A percentile compares a stretch with the other conserved stretches of the same genome.
Conservation (phyloP, 1,140 invertebrate species). For the fruit fly (Drosophila melanogaster) region Release_6_plus_ISO1_MT NT_033779.5:7821001-7821500, state of each 20-base stretch:
- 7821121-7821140: conserved; percentile 36
- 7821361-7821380: conserved; percentile 27
- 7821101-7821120: conserved; percentile 36
- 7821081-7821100: conserved; percentile 5
- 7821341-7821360: conserved; percentile 16
- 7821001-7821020: too few relatives aligned
- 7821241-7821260: conserved; percentile 10
- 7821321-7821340: not conserved
- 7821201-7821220: conserved; percentile 20
- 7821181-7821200: conserved; percentile 45
- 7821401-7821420: conserved; percentile 11
- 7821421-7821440: conserved; percentile 4
- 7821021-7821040: too few relatives aligned
- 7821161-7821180: conserved; percentile 57
- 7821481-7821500: conserved; percentile 8
- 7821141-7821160: conserved; percentile 70
- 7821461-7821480: conserved; percentile 13
- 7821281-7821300: conserved; percentile 29
- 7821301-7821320: conserved; percentile 53
- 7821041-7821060: not conserved
- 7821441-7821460: not conserved
- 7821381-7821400: conserved; percentile 37
- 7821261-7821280: conserved; percentile 47
- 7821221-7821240: conserved; percentile 15
- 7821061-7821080: not conserved